These are phyloP conservation scores for Trinorchestia longiramus DNA, from an alignment of 1,140 invertebrate species.

Conservation along the genomic window DNA sequence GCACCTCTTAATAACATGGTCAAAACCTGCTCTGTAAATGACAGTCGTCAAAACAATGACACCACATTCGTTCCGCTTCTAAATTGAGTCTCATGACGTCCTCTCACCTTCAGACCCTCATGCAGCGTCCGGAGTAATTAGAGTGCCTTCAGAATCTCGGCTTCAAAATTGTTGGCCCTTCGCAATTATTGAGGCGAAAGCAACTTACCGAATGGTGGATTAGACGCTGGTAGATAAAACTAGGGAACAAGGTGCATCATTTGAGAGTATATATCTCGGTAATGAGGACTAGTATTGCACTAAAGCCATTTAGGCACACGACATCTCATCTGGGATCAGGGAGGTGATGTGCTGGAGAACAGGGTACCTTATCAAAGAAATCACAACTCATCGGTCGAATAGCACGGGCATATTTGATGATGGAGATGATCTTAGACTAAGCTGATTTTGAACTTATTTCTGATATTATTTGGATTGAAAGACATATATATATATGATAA, in stretches of 20 bases:
- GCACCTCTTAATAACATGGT: neutral
- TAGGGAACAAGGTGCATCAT: neutral
- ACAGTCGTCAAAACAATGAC: constrained; percentile 41
- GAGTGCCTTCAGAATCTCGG: constrained; percentile 35
- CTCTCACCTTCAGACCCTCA: neutral
- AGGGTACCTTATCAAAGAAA: neutral
- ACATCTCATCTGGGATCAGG: neutral
- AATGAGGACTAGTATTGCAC: neutral
- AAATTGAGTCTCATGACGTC: neutral
- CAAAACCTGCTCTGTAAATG: neutral
- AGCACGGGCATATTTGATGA: neutral
- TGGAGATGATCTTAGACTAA: neutral
- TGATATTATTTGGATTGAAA: neutral
- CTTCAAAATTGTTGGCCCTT: neutral
- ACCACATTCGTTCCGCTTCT: neutral
- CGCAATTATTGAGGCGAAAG: constrained; percentile 4
- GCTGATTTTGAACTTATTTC: neutral
- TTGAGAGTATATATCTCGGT: neutral
- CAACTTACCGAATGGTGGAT: constrained; percentile 9
- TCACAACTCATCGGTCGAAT: neutral
- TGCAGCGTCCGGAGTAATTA: constrained; percentile 11
- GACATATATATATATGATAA: too few relatives aligned
- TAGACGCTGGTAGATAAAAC: neutral
- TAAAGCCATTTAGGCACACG: neutral
- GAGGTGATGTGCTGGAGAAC: neutral